A percentile compares a stretch with the other conserved stretches of the same genome.
Conservation (phyloP, 30 jellyfish, hydroid and myxozoan genomes). For the Mastigias papua region DNA sequence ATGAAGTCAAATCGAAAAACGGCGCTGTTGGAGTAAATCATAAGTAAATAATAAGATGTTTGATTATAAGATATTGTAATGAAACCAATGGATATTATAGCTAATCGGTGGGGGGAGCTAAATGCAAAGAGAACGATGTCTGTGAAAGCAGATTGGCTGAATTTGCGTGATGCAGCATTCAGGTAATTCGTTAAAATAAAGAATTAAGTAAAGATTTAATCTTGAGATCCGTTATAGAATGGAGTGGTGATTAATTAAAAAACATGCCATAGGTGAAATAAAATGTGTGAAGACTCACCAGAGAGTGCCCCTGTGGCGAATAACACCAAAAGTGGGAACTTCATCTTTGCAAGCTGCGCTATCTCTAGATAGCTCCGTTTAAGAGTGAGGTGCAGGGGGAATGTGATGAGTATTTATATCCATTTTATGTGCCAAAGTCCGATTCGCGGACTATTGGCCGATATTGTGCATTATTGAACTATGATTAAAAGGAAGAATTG, state of each 20-base stretch:
- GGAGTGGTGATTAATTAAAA: too few relatives aligned
- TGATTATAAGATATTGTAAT: too few relatives aligned
- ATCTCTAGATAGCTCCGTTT: constrained; percentile 22
- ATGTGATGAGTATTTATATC: constrained; percentile 10
- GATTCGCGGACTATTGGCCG: constrained; percentile 40
- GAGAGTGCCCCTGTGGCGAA: constrained; percentile 97
- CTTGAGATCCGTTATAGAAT: too few relatives aligned
- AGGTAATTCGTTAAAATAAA: too few relatives aligned
- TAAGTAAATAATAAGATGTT: not conserved
- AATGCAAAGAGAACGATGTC: too few relatives aligned
- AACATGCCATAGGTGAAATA: not conserved
- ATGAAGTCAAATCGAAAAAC: constrained; percentile 17
- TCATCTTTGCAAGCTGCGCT: constrained; percentile 63
- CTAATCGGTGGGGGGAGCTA: too few relatives aligned
- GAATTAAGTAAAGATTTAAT: too few relatives aligned
- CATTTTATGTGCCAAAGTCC: constrained; percentile 71
- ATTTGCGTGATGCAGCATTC: too few relatives aligned
- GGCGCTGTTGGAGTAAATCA: constrained; percentile 40
- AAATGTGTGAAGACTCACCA: constrained; percentile 64
- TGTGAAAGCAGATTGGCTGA: too few relatives aligned
- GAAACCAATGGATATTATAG: too few relatives aligned
- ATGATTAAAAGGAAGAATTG: not conserved
- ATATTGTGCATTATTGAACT: constrained; percentile 2
- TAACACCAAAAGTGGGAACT: constrained; percentile 85
- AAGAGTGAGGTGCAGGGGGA: not conserved